Evolutionary conservation across 1,140 invertebrate genomes (phyloP).

Genomic region (Colletes gigas): DNA sequence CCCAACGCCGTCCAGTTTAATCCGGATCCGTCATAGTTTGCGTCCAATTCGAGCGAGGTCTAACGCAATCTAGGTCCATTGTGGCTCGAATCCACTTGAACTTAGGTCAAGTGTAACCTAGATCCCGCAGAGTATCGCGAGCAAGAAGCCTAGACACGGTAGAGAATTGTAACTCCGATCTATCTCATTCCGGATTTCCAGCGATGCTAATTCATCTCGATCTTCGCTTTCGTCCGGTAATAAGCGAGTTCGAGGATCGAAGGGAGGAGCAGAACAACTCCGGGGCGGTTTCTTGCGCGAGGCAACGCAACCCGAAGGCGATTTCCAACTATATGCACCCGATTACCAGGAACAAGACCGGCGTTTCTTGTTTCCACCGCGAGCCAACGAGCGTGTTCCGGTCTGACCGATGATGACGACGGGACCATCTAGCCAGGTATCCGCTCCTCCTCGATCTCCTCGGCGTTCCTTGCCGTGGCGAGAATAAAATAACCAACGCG

Average conservation of each 20-base stretch:
- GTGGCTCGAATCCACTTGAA: too few relatives aligned
- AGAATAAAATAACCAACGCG: neutral
- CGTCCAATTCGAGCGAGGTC: too few relatives aligned
- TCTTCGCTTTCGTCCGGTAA: conserved; percentile 37
- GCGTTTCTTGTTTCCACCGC: conserved; percentile 63
- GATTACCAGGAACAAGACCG: conserved; percentile 63
- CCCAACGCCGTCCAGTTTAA: too few relatives aligned
- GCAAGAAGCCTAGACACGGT: too few relatives aligned
- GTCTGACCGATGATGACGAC: conserved; percentile 42
- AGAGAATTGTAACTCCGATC: too few relatives aligned
- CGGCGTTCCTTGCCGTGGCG: neutral
- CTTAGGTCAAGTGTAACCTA: too few relatives aligned
- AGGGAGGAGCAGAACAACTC: conserved; percentile 3
- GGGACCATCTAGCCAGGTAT: conserved; percentile 28
- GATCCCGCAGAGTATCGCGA: too few relatives aligned
- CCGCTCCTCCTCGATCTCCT: conserved; percentile 13
- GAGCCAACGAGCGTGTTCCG: conserved; percentile 49
- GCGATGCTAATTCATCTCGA: conserved; percentile 36
- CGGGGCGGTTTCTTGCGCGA: conserved; percentile 22
- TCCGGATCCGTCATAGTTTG: too few relatives aligned
- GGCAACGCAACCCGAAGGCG: conserved; percentile 31
- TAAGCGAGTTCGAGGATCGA: neutral
- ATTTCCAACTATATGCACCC: conserved; percentile 61
- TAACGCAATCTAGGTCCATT: too few relatives aligned
- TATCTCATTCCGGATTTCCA: neutral